Conservation (phyloP, 1,140 invertebrate species). For the Philopotamus ludificatus region DNA sequence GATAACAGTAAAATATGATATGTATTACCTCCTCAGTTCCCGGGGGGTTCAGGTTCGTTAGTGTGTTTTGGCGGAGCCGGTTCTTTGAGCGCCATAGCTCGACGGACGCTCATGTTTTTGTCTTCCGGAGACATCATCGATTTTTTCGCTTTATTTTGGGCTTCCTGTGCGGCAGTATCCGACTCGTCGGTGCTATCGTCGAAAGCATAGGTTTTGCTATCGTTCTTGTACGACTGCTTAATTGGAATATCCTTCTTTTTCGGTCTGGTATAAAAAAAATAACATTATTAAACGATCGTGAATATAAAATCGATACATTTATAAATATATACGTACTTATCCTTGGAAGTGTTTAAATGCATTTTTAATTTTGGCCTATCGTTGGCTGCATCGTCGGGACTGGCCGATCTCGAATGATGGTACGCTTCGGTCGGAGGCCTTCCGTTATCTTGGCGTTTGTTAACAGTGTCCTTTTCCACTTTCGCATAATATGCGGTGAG, state of each 20-base stretch:
- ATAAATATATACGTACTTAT: conserved; percentile 47
- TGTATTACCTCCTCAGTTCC: conserved; percentile 48
- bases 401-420: conserved; percentile 42
- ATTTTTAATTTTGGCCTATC: conserved; percentile 60
- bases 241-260: conserved; percentile 51
- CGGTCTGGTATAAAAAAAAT: conserved; percentile 45
- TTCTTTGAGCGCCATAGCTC: conserved; percentile 61
- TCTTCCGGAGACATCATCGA: conserved; percentile 45
- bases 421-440: conserved; percentile 43
- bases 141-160: conserved; percentile 28
- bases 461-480: conserved; percentile 68
- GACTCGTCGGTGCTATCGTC: conserved; percentile 56
- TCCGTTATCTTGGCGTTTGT: conserved; percentile 48
- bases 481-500: conserved; percentile 75
- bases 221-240: conserved; percentile 50
- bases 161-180: conserved; percentile 45
- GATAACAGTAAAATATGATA: background rate
- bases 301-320: conserved; percentile 2
- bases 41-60: conserved; percentile 52
- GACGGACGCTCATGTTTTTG: conserved; percentile 58
- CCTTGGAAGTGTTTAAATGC: conserved; percentile 57
- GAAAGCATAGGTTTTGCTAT: conserved; percentile 51
- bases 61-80: conserved; percentile 45
- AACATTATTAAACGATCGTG: background rate
- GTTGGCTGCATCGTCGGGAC: conserved; percentile 49